These are phyloP conservation scores for Alectura lathami DNA, from an alignment of 2,113 vertebrate genomes.

Conservation along the genomic window DNA sequence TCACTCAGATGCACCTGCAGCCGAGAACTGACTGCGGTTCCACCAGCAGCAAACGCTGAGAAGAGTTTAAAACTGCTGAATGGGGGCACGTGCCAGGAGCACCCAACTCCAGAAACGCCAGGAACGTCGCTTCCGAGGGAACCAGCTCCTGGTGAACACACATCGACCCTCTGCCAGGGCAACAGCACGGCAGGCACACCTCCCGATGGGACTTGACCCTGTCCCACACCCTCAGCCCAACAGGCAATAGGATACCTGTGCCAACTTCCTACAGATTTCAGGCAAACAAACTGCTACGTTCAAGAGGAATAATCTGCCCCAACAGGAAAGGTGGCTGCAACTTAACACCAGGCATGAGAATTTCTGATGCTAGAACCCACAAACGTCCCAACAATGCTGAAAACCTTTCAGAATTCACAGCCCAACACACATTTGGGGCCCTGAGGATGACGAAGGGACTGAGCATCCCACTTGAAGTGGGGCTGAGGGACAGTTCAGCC, in stretches of 20 bases:
- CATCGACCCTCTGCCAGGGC: background rate
- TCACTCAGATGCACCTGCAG: background rate
- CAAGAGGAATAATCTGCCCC: background rate
- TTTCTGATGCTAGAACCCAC: background rate
- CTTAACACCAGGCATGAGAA: background rate
- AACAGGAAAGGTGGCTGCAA: background rate
- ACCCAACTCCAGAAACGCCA: background rate
- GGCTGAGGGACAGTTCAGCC: background rate
- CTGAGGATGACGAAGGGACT: background rate
- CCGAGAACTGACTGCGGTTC: background rate
- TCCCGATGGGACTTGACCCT: background rate
- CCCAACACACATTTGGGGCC: no score
- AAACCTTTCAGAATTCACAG: background rate
- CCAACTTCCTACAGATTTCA: background rate
- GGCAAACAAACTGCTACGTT: background rate
- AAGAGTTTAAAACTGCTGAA: background rate
- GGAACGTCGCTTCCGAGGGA: background rate
- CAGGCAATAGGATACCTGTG: background rate
- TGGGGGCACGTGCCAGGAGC: background rate
- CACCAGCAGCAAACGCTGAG: background rate
- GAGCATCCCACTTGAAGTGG: background rate
- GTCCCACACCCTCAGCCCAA: background rate
- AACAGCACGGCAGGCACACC: background rate
- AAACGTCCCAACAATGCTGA: rapidly evolving
- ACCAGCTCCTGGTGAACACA: background rate